Base-by-base conservation (phyloP, 2,113 vertebrate species). In the Scomber japonicus region DNA sequence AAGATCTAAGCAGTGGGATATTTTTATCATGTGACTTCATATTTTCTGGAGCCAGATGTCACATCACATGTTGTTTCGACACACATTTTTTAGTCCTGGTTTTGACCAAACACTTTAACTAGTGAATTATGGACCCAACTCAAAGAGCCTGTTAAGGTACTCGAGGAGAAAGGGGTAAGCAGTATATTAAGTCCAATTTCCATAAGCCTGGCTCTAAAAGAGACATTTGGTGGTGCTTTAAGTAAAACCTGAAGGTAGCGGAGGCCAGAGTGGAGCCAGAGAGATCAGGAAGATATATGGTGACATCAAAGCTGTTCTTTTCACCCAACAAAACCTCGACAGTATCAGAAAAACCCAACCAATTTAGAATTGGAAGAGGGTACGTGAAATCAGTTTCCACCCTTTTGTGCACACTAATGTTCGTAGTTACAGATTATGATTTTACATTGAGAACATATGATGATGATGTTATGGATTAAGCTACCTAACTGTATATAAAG, bases 251-350 rank as follows among this genome's bases (percentile, higher is more conserved):
- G 80, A 89, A 83, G 69, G 82, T 72, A 87, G 45, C 11, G 5
- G 60, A 86, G 84, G 84, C 66, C 85, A 71, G 82, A 71, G 72
- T 70, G 84, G 89, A 93, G 85, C 88, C 92, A 78, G 71, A 74
- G 75, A 89, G 90, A 91, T 94, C 91, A 90, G 62, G 45, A 84
- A 92, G 91, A 94, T 93, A 92, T 93, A 93, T 77, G 87, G 60
- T 81, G 79, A 90, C 90, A 92, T 94, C 91, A 91, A 88, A 91
- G 81, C 71, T 70, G 75, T 84, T 79, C 82, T 89, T 86, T 85
- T 78, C 82, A 87, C 83, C 84, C 64, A 78, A 83, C 87, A 88
- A 91, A 91, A 67, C 78, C 80, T 65, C 44, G 46, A 87, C 80
- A 82, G 64, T 77, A 86, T 86, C 73, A 69, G 24, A 88, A 81